Evolutionary conservation across 1,140 invertebrate species (phyloP), one percentile per base, ranked within the genome.

Genomic region (Lysiphlebus fabarum): DNA sequence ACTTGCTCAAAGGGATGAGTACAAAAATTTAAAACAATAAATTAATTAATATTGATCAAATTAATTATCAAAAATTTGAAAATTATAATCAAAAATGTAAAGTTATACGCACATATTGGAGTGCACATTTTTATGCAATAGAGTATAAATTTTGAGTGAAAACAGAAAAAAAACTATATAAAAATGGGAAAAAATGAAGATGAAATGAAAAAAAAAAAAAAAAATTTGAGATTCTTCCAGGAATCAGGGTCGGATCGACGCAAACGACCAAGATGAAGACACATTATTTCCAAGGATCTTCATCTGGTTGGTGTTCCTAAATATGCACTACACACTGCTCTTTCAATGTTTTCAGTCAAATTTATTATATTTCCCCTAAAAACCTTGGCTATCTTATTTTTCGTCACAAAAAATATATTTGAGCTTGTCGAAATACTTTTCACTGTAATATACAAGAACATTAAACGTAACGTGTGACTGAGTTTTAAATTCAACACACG

Each of bases 401-500:
- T 53, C 26, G 6, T 58, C n/a, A n/a, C 37, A 9, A 11, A n/a
- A n/a, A n/a, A n/a, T n/a, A n/a, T 26, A 26, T 26, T 1, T 26
- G 17, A 26, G 17, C 47, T 34, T 26, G 10, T 17, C 4, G 5
- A 38, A 14, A 33, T 12, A 44, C 47, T 26, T 42, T 26, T 53
- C 10, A 40, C 38, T 33, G n/a, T n/a, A n/a, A n/a, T n/a, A n/a
- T n/a, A 49, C 62, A 56, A 59, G 45, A 41, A 53, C 53, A 38
- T 56, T 58, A 43, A n/a, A 33, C 53, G 49, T 36, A 58, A 67
- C 61, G 48, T 62, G 55, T 50, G 17, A 26, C 17, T 26, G 51
- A 40, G 12, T 69, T 67, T 54, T 48, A 64, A 69, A 76, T 76
- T 74, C 74, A 65, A 73, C 58, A 65, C 74, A 76, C 74, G 74